Evolutionary conservation across 2,888 invertebrate genomes (phyloP), one percentile per base, ranked within the genome.

Genomic region (Lottia scabra): DNA sequence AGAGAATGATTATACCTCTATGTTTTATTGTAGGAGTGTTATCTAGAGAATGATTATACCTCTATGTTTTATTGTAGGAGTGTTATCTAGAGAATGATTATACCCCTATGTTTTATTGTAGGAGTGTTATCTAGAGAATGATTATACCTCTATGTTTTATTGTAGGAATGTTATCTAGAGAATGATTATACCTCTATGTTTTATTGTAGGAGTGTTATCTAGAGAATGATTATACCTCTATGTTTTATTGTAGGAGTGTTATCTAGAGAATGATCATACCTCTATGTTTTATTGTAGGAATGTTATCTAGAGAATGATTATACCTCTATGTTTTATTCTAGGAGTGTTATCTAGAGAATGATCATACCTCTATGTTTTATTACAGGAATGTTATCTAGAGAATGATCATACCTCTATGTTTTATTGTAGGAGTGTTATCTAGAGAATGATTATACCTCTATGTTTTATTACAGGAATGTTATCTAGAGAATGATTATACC

Each of bases 1-100:
- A 72, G 96, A 98, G 89, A 95, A 95, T 78, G 98, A 98, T 89
- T 95, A 95, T 0, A 95, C 96, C 0, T 94, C 94, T 80, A 91
- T 98, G 67, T 96, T 95, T 89, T 94, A 96, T 89, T n/a, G n/a
- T n/a, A n/a, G n/a, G n/a, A n/a, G n/a, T n/a, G n/a, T n/a, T 93
- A 94, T 76, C 90, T 98, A 72, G 96, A 98, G 89, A 95, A 95
- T 78, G 98, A 98, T 89, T 95, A 95, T 0, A 95, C 96, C 0
- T 94, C 94, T 80, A 91, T 98, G 67, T 96, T 95, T 89, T 94
- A 96, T 89, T n/a, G n/a, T n/a, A n/a, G n/a, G n/a, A n/a, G n/a
- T n/a, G n/a, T n/a, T 93, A 94, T 76, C 90, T 98, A 72, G 96
- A 98, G 89, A 95, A 95, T 78, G 98, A 98, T 89, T 95, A 95